Percentiles rank a stretch among this genome's conserved stretches.
These are phyloP conservation scores for Cordylochernes scorpioides DNA, from an alignment of 2,888 invertebrate species.

Conservation along the genomic window DNA sequence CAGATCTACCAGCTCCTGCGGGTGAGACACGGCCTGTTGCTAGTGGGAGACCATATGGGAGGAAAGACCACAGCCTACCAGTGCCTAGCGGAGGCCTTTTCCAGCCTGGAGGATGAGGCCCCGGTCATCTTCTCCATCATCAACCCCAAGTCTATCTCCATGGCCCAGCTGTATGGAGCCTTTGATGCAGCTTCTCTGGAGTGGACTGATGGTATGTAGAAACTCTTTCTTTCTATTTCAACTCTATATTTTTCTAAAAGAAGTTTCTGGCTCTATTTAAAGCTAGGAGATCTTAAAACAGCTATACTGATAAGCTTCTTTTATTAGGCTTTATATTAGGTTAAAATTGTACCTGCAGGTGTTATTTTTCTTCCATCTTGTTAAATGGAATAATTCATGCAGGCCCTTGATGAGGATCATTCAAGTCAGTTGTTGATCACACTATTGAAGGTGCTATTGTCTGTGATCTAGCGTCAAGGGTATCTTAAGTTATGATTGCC, in stretches of 20 bases:
- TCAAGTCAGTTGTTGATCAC: too few relatives aligned
- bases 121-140: constrained; percentile 44
- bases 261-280: background rate
- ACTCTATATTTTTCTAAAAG: background rate
- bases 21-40: background rate
- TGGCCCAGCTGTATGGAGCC: constrained; percentile 70
- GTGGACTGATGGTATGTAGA: constrained; percentile 9
- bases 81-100: background rate
- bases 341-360: too few relatives aligned
- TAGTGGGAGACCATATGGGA: background rate
- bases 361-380: too few relatives aligned
- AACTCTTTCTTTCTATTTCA: background rate
- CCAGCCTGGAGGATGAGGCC: constrained; percentile 21
- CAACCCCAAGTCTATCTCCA: constrained; percentile 74
- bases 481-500: too few relatives aligned
- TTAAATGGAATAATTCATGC: too few relatives aligned
- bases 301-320: too few relatives aligned
- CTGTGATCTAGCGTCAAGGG: too few relatives aligned
- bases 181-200: constrained; percentile 76
- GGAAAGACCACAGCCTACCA: background rate
- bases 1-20: background rate
- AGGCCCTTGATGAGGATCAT: too few relatives aligned
- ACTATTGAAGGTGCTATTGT: too few relatives aligned
- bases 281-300: too few relatives aligned
- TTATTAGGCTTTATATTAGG: too few relatives aligned